These are phyloP conservation scores for Ptilorrhoa leucosticta DNA, from an alignment of 2,113 vertebrate species.

Conservation along the genomic window DNA sequence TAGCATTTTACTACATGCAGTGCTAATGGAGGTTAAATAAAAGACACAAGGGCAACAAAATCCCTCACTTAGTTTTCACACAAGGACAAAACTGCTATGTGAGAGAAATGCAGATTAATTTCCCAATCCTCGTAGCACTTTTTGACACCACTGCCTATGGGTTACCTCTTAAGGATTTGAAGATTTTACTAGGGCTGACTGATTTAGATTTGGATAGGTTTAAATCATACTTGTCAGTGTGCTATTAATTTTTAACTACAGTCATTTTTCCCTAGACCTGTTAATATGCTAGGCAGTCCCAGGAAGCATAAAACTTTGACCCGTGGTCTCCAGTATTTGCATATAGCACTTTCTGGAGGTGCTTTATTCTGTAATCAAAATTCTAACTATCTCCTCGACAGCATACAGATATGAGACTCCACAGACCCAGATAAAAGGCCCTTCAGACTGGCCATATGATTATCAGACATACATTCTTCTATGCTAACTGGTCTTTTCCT, in stretches of 20 bases:
- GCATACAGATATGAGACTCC: background rate
- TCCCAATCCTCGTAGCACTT: constrained; percentile 31
- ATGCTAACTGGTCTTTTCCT: background rate
- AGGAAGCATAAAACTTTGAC: constrained; percentile 58
- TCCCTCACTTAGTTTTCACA: constrained; percentile 32
- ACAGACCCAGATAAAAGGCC: background rate
- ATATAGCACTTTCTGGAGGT: constrained; percentile 37
- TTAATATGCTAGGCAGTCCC: constrained; percentile 64
- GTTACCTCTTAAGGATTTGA: constrained; percentile 47
- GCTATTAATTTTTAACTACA: constrained; percentile 67
- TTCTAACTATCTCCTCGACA: background rate
- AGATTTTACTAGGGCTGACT: constrained; percentile 45
- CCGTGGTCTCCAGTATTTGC: constrained; percentile 38
- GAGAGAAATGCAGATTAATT: constrained; percentile 56
- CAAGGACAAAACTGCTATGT: constrained; percentile 52
- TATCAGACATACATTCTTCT: background rate
- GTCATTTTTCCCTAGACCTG: constrained; percentile 40
- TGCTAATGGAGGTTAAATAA: constrained; percentile 69
- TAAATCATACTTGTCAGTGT: constrained; percentile 61
- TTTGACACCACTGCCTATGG: constrained; percentile 41
- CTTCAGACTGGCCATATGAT: background rate
- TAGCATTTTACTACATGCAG: constrained; percentile 46
- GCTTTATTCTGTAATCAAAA: constrained; percentile 36
- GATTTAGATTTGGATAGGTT: constrained; percentile 64
- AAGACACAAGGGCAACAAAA: constrained; percentile 62